Percentiles rank a stretch among this genome's conserved stretches.
Conservation (phyloP, 2,797 vertebrate species). For the Sebastes ruberrimus region DNA sequence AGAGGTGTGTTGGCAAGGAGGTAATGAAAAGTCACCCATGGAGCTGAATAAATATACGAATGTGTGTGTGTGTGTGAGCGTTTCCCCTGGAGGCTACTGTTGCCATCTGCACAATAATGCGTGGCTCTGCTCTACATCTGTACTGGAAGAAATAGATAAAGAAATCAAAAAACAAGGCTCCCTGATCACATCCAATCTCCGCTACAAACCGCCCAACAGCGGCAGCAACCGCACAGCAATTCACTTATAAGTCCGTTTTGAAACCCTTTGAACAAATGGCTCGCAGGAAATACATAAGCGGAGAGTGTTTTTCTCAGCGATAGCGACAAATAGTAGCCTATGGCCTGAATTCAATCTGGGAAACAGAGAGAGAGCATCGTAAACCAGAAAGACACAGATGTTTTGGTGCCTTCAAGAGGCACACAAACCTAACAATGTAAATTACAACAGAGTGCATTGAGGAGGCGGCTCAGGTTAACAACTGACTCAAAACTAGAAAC, state of each 20-base stretch:
- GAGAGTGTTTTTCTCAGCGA: neutral
- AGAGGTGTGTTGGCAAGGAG: neutral
- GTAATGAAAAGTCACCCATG: constrained; percentile 1
- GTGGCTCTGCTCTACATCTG: constrained; percentile 34
- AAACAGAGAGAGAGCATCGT: neutral
- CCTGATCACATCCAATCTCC: constrained; percentile 17
- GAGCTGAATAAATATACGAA: constrained; percentile 1
- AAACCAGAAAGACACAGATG: neutral
- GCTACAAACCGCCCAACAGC: neutral
- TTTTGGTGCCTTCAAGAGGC: neutral
- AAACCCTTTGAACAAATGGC: constrained; percentile 21
- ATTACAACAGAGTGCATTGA: neutral
- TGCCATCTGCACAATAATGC: constrained; percentile 45
- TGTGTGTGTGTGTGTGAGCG: neutral
- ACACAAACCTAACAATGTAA: neutral
- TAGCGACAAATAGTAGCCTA: constrained; percentile 6
- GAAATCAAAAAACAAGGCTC: neutral
- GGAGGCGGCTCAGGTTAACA: neutral
- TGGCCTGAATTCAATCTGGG: constrained; percentile 15
- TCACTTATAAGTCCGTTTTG: neutral
- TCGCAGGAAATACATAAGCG: constrained; percentile 9
- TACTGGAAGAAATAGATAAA: neutral
- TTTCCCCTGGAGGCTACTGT: neutral
- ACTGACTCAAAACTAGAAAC: neutral
- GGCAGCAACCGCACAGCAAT: neutral